Evolutionary conservation across 1,140 invertebrate species (phyloP).

Genomic region (Galleria mellonella): DNA sequence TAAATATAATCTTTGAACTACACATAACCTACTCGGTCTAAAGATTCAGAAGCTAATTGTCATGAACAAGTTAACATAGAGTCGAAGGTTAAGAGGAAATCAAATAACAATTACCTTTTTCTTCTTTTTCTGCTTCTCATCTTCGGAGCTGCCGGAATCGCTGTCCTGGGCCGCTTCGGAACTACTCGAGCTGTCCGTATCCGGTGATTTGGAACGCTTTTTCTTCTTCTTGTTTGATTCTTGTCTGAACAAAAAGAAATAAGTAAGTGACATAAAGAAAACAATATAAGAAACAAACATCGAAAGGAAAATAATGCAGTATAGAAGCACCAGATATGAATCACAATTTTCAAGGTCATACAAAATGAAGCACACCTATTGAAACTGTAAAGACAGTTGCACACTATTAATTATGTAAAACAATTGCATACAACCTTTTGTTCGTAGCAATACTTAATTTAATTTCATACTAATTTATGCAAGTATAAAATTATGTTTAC

Average conservation of each 20-base stretch:
- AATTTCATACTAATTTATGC: no score
- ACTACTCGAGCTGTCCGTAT: slow-evolving; percentile 63
- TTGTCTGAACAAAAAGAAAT: slow-evolving; percentile 27
- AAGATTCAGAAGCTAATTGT: slow-evolving; percentile 10
- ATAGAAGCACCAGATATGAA: no score
- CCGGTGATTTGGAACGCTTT: slow-evolving; percentile 73
- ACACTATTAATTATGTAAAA: no score
- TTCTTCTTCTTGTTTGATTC: slow-evolving; percentile 73
- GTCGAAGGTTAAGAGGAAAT: neutral
- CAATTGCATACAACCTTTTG: no score
- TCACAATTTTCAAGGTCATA: no score
- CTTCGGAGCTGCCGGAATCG: slow-evolving; percentile 62
- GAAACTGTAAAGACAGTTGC: no score
- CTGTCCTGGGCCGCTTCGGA: slow-evolving; percentile 55
- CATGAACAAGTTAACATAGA: slow-evolving; percentile 13
- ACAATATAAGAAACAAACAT: no score
- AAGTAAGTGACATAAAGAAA: no score
- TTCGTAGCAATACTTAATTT: no score
- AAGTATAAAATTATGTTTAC: neutral
- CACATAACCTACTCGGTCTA: slow-evolving; percentile 10
- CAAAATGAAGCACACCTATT: neutral
- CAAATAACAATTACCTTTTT: slow-evolving; percentile 70
- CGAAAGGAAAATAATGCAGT: no score
- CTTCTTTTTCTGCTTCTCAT: slow-evolving; percentile 73
- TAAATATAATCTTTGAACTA: slow-evolving; percentile 42